Base-by-base conservation (phyloP, 2,888 invertebrate genomes). In the Stomorhina lunata region DNA sequence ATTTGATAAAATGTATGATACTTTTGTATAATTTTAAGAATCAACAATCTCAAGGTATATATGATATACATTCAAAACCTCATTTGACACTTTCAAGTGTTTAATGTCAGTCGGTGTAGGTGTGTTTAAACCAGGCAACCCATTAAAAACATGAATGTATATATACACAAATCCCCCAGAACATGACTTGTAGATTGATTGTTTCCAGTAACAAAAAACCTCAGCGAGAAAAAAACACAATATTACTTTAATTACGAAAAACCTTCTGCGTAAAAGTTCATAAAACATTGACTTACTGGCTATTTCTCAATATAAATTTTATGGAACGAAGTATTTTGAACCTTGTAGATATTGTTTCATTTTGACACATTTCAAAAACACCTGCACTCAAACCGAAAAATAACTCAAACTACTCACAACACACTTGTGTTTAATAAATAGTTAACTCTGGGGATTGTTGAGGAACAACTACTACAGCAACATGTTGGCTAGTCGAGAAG, bases 321-420 rank as follows among this genome's bases (percentile, higher is more conserved):
- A 57, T 17, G n/a, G 50, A 48, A 61, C 53, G 43, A 25, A 66
- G 32, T 69, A 65, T 48, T 48, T 75, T 25, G 37, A 25, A n/a
- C 6, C 0, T 43, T 22, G 12, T 55, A 9, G 25, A 2, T 32
- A 5, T 40, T 57, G 34, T 40, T 50, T 7, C 1, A 22, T 65
- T 66, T 68, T 80, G 79, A 73, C 72, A 73, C 79, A 80, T 80
- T 73, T 80, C 72, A 73, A 73, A 68, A 68, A 80, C 73, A 80
- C 79, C 79, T 75, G 71, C 79, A 66, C 40, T 45, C 10, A 43
- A 80, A 75, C 17, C 15, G n/a, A 34, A 59, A 48, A 25, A 12
- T 17, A 43, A 4, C 2, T 43, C 5, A 43, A 17, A 6, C n/a
- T n/a, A n/a, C n/a, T n/a, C n/a, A n/a, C n/a, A n/a, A n/a, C n/a